Evolutionary conservation across 1,140 invertebrate species (phyloP), one percentile per base, ranked within the genome.

Genomic region (Hirudo medicinalis): DNA sequence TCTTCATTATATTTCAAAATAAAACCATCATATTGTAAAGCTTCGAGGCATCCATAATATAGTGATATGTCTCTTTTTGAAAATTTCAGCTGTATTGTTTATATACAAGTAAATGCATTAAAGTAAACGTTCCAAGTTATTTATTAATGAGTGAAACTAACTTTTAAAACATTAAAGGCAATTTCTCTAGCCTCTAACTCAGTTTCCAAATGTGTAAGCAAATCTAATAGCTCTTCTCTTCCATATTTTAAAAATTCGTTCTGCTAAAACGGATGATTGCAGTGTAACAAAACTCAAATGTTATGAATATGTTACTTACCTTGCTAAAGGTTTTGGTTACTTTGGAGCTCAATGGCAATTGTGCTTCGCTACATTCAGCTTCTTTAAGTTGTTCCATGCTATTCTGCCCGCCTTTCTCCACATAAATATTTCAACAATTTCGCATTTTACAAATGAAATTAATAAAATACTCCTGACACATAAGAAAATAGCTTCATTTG

Each of bases 131-230:
- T 15, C 9, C 15, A 49, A 5, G 43, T 49, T 49, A 49, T 49
- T 63, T 25, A 11, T 32, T 63, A 63, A 63, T 22, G 25, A 57
- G 25, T 57, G 29, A 63, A 25, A 63, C 22, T 25, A 63, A 63
- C 57, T 20, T 63, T 63, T 63, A 63, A 63, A 32, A 63, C 29
- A 63, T 63, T 63, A 15, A 22, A 63, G 9, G 57, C 57, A 25
- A 63, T 63, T 63, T 63, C 57, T 25, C 57, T 25, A 11, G 57
- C 57, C 29, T 63, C 57, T 63, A 63, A 63, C 19, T 63, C 57
- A 63, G 57, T 63, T 32, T 63, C 57, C 57, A 63, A 25, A 32
- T 63, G 22, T 8, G 8, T 63, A 22, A 63, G 57, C 29, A 63
- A 25, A 11, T 63, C 57, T 63, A 63, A 25, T 0, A 63, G 29